phyloP scores from a whole-genome alignment of 2,113 vertebrate genomes.

The Pleuronectes platessa region DNA sequence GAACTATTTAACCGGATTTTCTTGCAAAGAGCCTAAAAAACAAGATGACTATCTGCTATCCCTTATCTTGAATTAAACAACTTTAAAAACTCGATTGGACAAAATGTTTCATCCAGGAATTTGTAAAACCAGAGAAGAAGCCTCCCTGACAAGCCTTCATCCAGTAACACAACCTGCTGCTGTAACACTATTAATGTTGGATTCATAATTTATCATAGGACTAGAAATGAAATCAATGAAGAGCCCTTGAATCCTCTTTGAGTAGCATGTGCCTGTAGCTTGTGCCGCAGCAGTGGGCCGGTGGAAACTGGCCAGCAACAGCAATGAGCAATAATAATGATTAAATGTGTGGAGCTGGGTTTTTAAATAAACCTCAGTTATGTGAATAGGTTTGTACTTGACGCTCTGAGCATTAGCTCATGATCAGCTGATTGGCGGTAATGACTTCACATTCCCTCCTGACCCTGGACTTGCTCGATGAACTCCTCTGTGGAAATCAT shows the following conservation, averaged over 20 bases:
- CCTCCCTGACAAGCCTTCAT: not conserved
- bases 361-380: not conserved
- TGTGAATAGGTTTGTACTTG: not conserved
- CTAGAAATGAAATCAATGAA: not conserved
- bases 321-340: not conserved
- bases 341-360: not conserved
- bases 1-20: no score
- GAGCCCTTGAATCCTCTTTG: not conserved
- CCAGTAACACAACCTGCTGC: not conserved
- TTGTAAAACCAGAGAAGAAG: no score
- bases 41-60: no score
- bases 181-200: not conserved
- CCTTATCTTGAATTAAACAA: no score
- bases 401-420: not conserved
- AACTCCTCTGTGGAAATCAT: slow-evolving; percentile 1
- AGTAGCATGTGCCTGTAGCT: not conserved
- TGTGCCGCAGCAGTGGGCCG: not conserved
- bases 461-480: slow-evolving; percentile 6
- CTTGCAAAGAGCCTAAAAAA: no score
- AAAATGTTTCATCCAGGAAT: no score
- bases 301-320: slow-evolving; percentile 1
- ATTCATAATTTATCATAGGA: not conserved
- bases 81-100: no score
- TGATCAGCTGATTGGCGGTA: slow-evolving; percentile 15
- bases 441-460: slow-evolving; percentile 13